A percentile compares a stretch with the other conserved stretches of the same genome.
Conservation (phyloP, 2,113 vertebrate species). For the Salminus brasiliensis region DNA sequence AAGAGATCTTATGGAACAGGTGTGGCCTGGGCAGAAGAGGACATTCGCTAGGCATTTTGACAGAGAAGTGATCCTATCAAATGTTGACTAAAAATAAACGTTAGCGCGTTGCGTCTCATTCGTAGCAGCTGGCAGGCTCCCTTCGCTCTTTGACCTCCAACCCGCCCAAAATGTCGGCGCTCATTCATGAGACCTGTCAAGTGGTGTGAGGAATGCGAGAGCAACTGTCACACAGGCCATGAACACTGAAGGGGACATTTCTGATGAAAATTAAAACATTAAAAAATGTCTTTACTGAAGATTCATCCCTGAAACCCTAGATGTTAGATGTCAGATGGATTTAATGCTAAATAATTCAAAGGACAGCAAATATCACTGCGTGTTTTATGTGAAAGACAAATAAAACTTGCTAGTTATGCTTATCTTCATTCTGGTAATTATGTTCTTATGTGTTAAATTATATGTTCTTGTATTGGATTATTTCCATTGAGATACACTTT, state of each 20-base stretch:
- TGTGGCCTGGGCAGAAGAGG: slow-evolving; percentile 63
- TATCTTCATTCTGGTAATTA: too few relatives aligned
- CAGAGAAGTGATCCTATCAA: slow-evolving; percentile 75
- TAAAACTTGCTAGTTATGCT: too few relatives aligned
- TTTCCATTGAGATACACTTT: too few relatives aligned
- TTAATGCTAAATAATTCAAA: too few relatives aligned
- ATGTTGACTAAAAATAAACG: slow-evolving; percentile 83
- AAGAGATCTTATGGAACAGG: slow-evolving; percentile 73
- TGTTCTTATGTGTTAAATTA: too few relatives aligned
- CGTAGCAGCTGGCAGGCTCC: slow-evolving; percentile 57
- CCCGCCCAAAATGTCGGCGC: slow-evolving; percentile 26
- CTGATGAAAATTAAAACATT: too few relatives aligned
- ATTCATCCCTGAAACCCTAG: too few relatives aligned
- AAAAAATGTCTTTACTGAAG: too few relatives aligned
- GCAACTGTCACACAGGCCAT: slow-evolving; percentile 16
- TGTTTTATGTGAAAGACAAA: too few relatives aligned
- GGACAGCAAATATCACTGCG: too few relatives aligned
- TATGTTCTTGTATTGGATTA: too few relatives aligned
- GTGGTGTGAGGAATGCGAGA: background rate
- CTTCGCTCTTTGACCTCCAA: slow-evolving; percentile 64
- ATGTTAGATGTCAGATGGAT: too few relatives aligned
- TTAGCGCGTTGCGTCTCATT: slow-evolving; percentile 55
- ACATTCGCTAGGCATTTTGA: slow-evolving; percentile 52
- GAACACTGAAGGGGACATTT: background rate
- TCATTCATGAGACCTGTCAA: slow-evolving; percentile 59